Percentiles rank a stretch among this genome's conserved stretches.
Evolutionary conservation across 2,113 vertebrate genomes (phyloP).

Genomic region (Malaclemys terrapin): DNA sequence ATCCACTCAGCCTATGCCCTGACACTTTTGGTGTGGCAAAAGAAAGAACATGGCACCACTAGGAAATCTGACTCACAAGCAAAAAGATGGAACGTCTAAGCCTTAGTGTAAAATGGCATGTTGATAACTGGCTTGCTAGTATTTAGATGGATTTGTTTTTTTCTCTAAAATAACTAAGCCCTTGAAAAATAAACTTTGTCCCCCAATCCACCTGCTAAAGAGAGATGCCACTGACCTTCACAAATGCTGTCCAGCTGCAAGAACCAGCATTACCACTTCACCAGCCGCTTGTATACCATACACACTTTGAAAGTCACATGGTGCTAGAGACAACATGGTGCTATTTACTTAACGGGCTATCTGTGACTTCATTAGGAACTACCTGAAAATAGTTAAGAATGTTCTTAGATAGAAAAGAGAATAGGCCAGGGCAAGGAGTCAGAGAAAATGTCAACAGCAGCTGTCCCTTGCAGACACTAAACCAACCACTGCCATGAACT

Average conservation of each 20-base stretch:
- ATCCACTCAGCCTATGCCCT: not conserved
- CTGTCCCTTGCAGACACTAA: not conserved
- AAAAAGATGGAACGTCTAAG: slow-evolving; percentile 5
- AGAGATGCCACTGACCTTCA: slow-evolving; percentile 11
- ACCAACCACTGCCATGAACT: not conserved
- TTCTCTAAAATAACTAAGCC: slow-evolving; percentile 9
- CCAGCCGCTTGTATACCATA: slow-evolving; percentile 1
- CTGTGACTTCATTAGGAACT: slow-evolving; percentile 34
- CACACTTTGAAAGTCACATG: slow-evolving; percentile 9
- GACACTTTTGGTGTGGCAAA: not conserved
- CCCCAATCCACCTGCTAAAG: not conserved
- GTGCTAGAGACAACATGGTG: slow-evolving; percentile 13
- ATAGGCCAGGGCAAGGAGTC: not conserved
- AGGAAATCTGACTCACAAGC: not conserved
- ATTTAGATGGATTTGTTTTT: not conserved
- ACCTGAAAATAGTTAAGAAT: slow-evolving; percentile 9
- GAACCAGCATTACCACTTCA: not conserved
- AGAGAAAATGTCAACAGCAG: not conserved
- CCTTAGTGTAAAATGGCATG: not conserved
- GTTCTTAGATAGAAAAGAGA: not conserved
- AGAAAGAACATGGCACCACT: not conserved
- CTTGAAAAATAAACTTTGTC: not conserved
- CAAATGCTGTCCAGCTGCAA: slow-evolving; percentile 32
- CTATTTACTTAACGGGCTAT: slow-evolving; percentile 23
- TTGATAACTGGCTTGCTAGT: not conserved